These are phyloP conservation scores for Euplagia quadripunctaria DNA, from an alignment of 2,888 invertebrate species.

Conservation along the genomic window DNA sequence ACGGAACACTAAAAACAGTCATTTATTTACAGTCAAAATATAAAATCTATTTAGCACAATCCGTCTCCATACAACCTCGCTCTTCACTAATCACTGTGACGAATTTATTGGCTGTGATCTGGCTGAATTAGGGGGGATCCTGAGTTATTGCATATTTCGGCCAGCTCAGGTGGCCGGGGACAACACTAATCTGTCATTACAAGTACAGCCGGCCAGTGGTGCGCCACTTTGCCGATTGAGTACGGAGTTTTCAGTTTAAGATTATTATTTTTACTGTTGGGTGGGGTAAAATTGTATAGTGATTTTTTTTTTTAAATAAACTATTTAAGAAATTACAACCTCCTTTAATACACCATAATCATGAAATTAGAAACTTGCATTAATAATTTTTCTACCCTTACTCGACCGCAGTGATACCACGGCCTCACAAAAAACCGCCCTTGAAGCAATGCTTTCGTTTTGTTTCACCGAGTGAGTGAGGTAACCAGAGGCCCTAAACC, in stretches of 20 bases:
- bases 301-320: no score
- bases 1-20: no score
- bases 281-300: no score
- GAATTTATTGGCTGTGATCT: slow-evolving; percentile 83
- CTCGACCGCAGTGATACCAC: no score
- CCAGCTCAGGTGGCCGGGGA: slow-evolving; percentile 75
- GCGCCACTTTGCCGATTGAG: slow-evolving; percentile 76
- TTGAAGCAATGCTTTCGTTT: no score
- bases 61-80: slow-evolving; percentile 46
- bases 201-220: slow-evolving; percentile 38
- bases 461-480: no score
- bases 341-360: no score
- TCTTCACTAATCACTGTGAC: slow-evolving; percentile 77
- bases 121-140: slow-evolving; percentile 70
- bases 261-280: neutral
- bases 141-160: slow-evolving; percentile 80
- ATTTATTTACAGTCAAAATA: neutral
- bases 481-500: no score
- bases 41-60: slow-evolving; percentile 3
- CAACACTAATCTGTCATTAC: slow-evolving; percentile 81
- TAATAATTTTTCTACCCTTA: no score
- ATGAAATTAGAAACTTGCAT: no score
- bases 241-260: slow-evolving; percentile 29
- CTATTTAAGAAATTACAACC: no score
- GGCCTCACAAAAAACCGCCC: no score